These are phyloP conservation scores for Xylota sylvarum DNA, from an alignment of 2,888 invertebrate species.

Conservation along the genomic window DNA sequence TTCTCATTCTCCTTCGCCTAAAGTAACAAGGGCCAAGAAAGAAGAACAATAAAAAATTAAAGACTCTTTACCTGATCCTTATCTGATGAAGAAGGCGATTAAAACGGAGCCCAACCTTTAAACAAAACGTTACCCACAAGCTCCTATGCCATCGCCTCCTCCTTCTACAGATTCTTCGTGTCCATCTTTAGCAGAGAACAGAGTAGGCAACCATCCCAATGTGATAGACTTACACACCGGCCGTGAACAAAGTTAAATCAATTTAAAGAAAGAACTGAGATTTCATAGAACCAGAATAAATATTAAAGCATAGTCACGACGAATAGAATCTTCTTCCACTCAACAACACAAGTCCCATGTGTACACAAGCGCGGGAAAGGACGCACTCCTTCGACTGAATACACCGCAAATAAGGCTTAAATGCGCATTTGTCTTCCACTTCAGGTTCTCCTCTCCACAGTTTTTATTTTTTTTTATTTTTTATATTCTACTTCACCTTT, in stretches of 20 bases:
- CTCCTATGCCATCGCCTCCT: background rate
- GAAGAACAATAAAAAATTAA: constrained; percentile 34
- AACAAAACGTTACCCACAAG: constrained; percentile 32
- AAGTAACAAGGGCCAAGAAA: background rate
- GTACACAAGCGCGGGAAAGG: constrained; percentile 53
- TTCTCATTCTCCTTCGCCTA: constrained; percentile 11
- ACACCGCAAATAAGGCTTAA: constrained; percentile 73
- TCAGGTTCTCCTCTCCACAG: constrained; percentile 40
- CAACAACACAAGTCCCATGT: constrained; percentile 22
- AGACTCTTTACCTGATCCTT: constrained; percentile 15
- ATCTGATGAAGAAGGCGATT: constrained; percentile 29
- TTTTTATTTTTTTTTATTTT: constrained; percentile 8
- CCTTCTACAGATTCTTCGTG: background rate
- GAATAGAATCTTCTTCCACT: constrained; percentile 24
- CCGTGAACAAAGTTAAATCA: constrained; percentile 44
- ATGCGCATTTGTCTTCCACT: constrained; percentile 76
- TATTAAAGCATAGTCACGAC: constrained; percentile 50
- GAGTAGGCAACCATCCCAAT: background rate
- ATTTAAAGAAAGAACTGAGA: constrained; percentile 37
- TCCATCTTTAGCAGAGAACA: constrained; percentile 27
- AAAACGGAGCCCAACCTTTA: constrained; percentile 23
- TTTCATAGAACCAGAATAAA: constrained; percentile 61
- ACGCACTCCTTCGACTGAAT: constrained; percentile 63
- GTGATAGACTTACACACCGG: constrained; percentile 21
- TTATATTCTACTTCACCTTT: constrained; percentile 64